These are phyloP conservation scores for Xanthia icteritia DNA, from an alignment of 2,888 invertebrate species.

Conservation along the genomic window DNA sequence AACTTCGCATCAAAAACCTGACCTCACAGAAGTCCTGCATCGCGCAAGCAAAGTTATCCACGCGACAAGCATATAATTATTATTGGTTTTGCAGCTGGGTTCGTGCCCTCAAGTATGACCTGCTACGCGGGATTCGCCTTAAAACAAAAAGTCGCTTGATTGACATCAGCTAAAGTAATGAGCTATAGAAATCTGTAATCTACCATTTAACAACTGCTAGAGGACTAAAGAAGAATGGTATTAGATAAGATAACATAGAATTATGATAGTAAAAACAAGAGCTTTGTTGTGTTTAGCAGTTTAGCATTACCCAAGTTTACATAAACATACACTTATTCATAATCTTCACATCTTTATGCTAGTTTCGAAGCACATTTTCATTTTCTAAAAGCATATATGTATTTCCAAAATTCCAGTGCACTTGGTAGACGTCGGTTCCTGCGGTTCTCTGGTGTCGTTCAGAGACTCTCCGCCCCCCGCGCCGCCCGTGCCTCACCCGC, in stretches of 20 bases:
- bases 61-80: not conserved
- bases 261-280: not conserved
- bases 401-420: conserved; percentile 78
- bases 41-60: not conserved
- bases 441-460: conserved; percentile 88
- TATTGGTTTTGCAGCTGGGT: not conserved
- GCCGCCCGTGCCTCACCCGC: conserved; percentile 85
- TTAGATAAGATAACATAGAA: not conserved
- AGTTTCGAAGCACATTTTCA: not conserved
- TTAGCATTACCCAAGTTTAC: not conserved
- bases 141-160: not conserved
- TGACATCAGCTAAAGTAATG: not conserved
- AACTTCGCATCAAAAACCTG: not conserved
- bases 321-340: not conserved
- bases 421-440: conserved; percentile 86
- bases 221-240: not conserved
- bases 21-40: not conserved
- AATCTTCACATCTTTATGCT: not conserved
- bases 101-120: not conserved
- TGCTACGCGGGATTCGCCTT: not conserved
- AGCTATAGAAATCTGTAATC: not conserved
- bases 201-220: not conserved
- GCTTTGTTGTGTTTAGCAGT: not conserved
- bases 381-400: not conserved
- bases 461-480: conserved; percentile 87